Evolutionary conservation across 2,797 vertebrate species (phyloP).

Genomic region (Pelodytes ibericus): DNA sequence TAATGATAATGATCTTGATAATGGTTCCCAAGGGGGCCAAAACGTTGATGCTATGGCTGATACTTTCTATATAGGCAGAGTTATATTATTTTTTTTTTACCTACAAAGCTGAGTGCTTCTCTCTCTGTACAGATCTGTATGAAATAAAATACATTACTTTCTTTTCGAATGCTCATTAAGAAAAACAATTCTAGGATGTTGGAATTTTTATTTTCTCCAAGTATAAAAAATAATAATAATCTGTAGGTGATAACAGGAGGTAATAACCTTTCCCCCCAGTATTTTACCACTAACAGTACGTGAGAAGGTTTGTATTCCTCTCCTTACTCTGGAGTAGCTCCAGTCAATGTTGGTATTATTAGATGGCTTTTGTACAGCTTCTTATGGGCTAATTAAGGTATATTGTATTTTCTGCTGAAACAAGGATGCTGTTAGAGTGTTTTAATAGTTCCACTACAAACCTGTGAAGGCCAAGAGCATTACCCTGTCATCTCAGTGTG

Average conservation of each 20-base stretch:
- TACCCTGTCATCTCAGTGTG: conserved; percentile 25
- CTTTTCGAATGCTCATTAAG: too few relatives aligned
- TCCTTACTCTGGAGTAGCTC: conserved; percentile 39
- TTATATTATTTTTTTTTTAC: too few relatives aligned
- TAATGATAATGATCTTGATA: too few relatives aligned
- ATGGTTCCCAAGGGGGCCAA: too few relatives aligned
- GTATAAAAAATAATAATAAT: too few relatives aligned
- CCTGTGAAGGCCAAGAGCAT: conserved; percentile 56
- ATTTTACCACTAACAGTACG: conserved; percentile 29
- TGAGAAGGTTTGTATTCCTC: conserved; percentile 11
- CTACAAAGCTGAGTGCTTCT: too few relatives aligned
- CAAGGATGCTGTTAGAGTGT: conserved; percentile 53
- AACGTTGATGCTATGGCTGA: too few relatives aligned
- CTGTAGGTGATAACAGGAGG: not conserved
- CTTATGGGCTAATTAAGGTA: conserved; percentile 53
- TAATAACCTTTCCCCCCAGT: conserved; percentile 35
- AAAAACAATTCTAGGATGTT: too few relatives aligned
- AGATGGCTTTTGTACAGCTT: conserved; percentile 49
- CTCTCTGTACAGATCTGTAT: too few relatives aligned
- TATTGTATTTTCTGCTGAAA: conserved; percentile 53
- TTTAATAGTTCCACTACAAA: conserved; percentile 52
- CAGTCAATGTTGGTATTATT: conserved; percentile 55
- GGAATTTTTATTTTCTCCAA: too few relatives aligned
- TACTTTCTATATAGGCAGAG: too few relatives aligned
- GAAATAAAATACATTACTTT: too few relatives aligned